Evolutionary conservation across 92 coral and sea anemone genomes (phyloP), one percentile per base, ranked within the genome.

Genomic region (Paramuricea clavata): DNA sequence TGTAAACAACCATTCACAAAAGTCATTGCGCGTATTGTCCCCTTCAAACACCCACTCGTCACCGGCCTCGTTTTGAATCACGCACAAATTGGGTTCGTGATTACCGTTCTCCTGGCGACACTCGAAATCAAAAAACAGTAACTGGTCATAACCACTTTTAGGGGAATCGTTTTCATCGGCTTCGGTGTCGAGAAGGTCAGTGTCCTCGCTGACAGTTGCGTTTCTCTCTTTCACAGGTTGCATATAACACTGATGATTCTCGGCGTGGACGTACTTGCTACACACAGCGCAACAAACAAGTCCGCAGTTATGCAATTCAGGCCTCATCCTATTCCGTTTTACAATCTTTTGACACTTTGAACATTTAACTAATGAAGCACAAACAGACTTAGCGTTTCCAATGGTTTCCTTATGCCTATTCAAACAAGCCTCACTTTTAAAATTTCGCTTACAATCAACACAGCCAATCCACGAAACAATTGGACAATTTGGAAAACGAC

Each of bases 331-430:
- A 73, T 39, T 33, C 78, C 78, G 30, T 19, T 32, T 72, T 12
- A 72, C 78, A 32, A 72, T 49, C 2, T 2, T 33, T 30, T 72
- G 78, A 32, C 78, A 72, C 5, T 12, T n/a, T 3, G 49, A 6
- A 72, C 78, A 72, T 49, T 72, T 72, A 12, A 72, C 78, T 8
- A 72, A 32, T n/a, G 52, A 72, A 22, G 78, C 78, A 72, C 78
- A 72, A 72, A 72, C 28, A 31, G 78, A 32, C 25, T 72, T 72
- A 19, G 13, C 35, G 13, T 72, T 33, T 35, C 78, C 78, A 11
- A 72, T 33, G 12, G 22, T 36, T 36, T 72, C 17, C 31, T 72
- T 72, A 72, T 72, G 78, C 15, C 78, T 33, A 72, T 72, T 0
- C 6, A 72, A 72, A 72, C 78, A 72, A 10, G 21, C 78, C 22